Percentiles rank a stretch among this genome's conserved stretches.
Conservation (phyloP, 2,113 vertebrate genomes). For the Antigone vipio region DNA sequence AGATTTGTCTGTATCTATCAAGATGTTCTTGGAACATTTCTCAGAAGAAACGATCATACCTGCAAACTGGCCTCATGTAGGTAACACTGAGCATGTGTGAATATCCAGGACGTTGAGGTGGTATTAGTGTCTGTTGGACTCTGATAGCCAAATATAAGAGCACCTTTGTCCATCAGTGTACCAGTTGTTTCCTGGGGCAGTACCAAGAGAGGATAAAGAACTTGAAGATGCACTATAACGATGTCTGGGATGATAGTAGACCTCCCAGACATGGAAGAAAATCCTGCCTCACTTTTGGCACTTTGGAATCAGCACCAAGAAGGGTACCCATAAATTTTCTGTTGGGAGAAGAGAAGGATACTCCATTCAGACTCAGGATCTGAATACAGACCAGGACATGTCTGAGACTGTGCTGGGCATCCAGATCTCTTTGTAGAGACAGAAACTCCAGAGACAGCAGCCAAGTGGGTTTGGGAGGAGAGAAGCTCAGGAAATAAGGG, state of each 20-base stretch:
- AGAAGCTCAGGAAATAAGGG: slow-evolving; percentile 69
- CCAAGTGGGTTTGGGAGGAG: slow-evolving; percentile 72
- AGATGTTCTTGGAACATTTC: slow-evolving; percentile 57
- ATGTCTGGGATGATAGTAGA: slow-evolving; percentile 56
- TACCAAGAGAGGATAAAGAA: slow-evolving; percentile 60
- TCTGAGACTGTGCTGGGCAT: slow-evolving; percentile 67
- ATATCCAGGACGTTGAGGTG: slow-evolving; percentile 51
- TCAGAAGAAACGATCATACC: slow-evolving; percentile 42
- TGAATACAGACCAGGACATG: slow-evolving; percentile 68
- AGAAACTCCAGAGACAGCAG: slow-evolving; percentile 70
- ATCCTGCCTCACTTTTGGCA: slow-evolving; percentile 62
- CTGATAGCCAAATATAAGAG: slow-evolving; percentile 52
- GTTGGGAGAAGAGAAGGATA: slow-evolving; percentile 63
- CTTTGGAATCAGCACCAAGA: slow-evolving; percentile 59
- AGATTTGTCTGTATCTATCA: slow-evolving; percentile 33
- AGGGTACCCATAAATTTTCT: slow-evolving; percentile 58
- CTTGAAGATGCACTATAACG: slow-evolving; percentile 41
- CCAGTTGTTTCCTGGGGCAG: slow-evolving; percentile 52
- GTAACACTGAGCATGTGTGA: slow-evolving; percentile 48
- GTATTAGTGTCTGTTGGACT: slow-evolving; percentile 54
- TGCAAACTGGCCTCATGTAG: slow-evolving; percentile 32
- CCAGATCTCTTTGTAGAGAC: slow-evolving; percentile 67
- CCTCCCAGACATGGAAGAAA: slow-evolving; percentile 53
- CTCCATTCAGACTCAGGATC: slow-evolving; percentile 66
- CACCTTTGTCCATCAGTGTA: slow-evolving; percentile 40